phyloP scores from a whole-genome alignment of 2,113 vertebrate genomes.

The Aphyosemion australe region DNA sequence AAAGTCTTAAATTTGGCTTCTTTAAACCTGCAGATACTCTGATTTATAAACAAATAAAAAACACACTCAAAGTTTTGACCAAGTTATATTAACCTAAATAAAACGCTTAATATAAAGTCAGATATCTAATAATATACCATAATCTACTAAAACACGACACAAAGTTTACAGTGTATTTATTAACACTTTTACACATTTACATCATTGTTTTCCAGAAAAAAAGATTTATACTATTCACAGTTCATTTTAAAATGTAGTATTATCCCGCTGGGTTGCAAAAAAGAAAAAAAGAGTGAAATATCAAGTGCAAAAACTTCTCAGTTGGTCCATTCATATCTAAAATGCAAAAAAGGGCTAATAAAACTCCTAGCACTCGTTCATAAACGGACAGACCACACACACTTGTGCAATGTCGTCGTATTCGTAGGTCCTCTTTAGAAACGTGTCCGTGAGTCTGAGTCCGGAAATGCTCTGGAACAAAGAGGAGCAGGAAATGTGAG shows the following conservation, averaged over 20 bases:
- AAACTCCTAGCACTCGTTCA: slow-evolving; percentile 76
- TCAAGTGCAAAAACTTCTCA: slow-evolving; percentile 46
- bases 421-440: slow-evolving; percentile 97
- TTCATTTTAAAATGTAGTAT: slow-evolving; percentile 63
- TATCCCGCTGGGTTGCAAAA: slow-evolving; percentile 41
- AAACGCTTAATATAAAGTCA: too few relatives aligned
- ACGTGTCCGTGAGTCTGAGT: slow-evolving; percentile 92
- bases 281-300: slow-evolving; percentile 44
- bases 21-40: too few relatives aligned
- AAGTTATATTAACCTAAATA: too few relatives aligned
- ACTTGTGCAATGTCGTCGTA: slow-evolving; percentile 98
- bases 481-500: neutral
- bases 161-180: slow-evolving; percentile 66
- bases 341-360: slow-evolving; percentile 36
- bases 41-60: too few relatives aligned
- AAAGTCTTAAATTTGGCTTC: too few relatives aligned
- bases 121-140: too few relatives aligned
- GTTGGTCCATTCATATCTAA: slow-evolving; percentile 73
- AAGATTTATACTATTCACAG: slow-evolving; percentile 68
- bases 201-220: slow-evolving; percentile 46
- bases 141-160: slow-evolving; percentile 4
- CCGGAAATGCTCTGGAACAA: slow-evolving; percentile 91
- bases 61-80: too few relatives aligned
- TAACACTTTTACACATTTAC: slow-evolving; percentile 73
- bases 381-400: slow-evolving; percentile 91